Evolutionary conservation across 2,888 invertebrate genomes (phyloP).

Genomic region (Ptychoptera contaminata): DNA sequence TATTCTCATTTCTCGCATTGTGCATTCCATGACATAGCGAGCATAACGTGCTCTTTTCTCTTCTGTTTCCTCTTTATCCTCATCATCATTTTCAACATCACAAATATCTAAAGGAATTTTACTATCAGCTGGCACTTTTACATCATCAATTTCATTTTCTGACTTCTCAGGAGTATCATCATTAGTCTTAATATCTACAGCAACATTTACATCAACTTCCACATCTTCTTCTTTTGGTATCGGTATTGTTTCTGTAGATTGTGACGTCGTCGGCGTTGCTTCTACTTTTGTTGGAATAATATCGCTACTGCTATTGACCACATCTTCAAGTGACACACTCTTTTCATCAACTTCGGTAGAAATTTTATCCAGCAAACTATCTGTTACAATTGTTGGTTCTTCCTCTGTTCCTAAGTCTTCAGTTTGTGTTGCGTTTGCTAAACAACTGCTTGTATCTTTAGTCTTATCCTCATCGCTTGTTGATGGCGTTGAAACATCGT

Average conservation of each 20-base stretch:
- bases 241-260: not conserved
- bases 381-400: no score
- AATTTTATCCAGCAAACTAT: no score
- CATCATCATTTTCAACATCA: constrained; percentile 12
- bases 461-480: not conserved
- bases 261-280: no score
- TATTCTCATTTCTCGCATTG: no score
- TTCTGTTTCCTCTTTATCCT: constrained; percentile 16
- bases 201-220: constrained; percentile 4
- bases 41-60: constrained; percentile 10
- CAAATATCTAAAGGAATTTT: constrained; percentile 7
- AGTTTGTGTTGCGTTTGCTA: not conserved
- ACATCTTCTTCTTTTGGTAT: not conserved
- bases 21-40: no score
- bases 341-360: no score
- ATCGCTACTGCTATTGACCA: no score
- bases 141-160: not conserved
- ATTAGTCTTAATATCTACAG: constrained; percentile 7
- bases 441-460: not conserved
- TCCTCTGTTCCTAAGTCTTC: no score
- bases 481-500: constrained; percentile 8
- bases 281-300: no score
- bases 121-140: constrained; percentile 2
- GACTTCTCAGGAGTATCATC: constrained; percentile 1
- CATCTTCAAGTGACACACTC: no score